These are phyloP conservation scores for Montipora efflorescens DNA, from an alignment of 64 coral and sea anemone genomes.

Conservation along the genomic window DNA sequence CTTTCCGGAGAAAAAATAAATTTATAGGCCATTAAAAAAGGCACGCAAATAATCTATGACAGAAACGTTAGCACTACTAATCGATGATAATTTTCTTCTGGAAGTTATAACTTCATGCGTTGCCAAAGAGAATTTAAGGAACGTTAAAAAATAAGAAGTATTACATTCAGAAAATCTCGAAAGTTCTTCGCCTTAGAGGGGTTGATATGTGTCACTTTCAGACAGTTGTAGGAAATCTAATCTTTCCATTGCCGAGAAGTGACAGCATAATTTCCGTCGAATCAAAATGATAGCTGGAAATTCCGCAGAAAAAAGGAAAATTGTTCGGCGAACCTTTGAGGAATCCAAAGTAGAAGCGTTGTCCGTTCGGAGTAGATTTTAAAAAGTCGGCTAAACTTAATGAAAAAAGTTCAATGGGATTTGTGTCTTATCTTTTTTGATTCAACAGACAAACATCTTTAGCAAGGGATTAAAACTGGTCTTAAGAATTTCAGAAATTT, in stretches of 20 bases:
- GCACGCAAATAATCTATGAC: background rate
- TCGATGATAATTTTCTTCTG: background rate
- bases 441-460: constrained; percentile 18
- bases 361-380: background rate
- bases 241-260: too few species aligned
- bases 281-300: background rate
- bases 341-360: background rate
- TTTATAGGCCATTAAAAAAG: background rate
- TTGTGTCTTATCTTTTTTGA: background rate
- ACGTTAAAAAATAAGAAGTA: too few species aligned
- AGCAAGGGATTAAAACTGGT: background rate
- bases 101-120: background rate
- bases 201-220: background rate
- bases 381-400: background rate
- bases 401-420: constrained; percentile 19
- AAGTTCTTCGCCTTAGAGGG: background rate
- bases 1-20: background rate
- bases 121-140: background rate
- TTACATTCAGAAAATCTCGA: background rate
- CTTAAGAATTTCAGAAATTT: constrained; percentile 37
- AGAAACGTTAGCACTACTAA: background rate
- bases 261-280: too few species aligned
- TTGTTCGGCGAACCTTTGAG: background rate
- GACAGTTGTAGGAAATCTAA: too few species aligned
- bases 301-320: background rate